Base-by-base conservation (phyloP, 2,888 invertebrate species). In the Kuschelorhynchus macadamiae region DNA sequence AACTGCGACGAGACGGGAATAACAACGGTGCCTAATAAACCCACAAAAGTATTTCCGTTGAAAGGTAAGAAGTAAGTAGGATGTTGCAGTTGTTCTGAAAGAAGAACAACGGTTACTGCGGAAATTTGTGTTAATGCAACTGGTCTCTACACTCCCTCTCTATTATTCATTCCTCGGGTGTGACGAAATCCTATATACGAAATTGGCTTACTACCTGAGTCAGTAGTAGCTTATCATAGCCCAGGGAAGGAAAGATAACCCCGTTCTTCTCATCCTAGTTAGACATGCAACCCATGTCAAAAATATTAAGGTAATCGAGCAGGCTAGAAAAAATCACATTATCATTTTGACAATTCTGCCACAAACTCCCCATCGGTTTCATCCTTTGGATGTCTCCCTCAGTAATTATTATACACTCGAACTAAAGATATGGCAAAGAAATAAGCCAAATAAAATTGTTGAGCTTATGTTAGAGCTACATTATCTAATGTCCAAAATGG, bases 221-320 rank as follows among this genome's bases (percentile, higher is more conserved):
- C 72, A 1, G n/a, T 14, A 11, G 44, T 76, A 42, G 56, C 20
- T 70, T 75, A 36, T 71, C 73, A 53, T 53, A 52, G 11, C 18
- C 42, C n/a, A 59, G 71, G 70, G 14, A 67, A 49, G 60, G 50
- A 79, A 80, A 71, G 73, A 74, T 16, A 25, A 59, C 1, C 79
- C 78, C 64, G 73, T 73, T 21, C 14, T 79, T 7, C 50, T 81
- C 17, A 70, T 79, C 55, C 50, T 80, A 8, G 79, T 80, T 71
- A 78, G 78, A 2, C 78, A 78, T 59, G 18, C 74, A n/a, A 74
- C 77, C n/a, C 77, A 79, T 68, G 68, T 49, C 8, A 75, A 66
- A 30, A 62, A 61, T 12, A 64, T 55, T 30, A 63, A 69, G 8
- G 14, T 71, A 39, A 46, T 67, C 16, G 52, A 73, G 46, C 17